These are phyloP conservation scores for Holcopasites calliopsidis DNA, from an alignment of 1,140 invertebrate species.

Conservation along the genomic window DNA sequence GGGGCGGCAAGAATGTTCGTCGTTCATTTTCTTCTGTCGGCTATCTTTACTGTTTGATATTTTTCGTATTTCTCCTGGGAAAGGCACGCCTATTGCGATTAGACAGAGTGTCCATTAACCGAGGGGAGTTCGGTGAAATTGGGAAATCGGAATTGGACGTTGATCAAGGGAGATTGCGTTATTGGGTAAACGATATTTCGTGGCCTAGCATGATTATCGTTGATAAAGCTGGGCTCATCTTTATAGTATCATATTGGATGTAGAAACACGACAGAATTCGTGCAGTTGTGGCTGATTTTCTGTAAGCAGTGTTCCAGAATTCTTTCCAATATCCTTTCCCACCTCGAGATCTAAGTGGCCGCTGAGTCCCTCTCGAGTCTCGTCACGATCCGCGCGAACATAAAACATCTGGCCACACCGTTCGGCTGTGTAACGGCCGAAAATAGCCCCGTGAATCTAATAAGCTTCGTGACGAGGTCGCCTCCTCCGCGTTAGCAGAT, in stretches of 20 bases:
- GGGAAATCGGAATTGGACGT: background rate
- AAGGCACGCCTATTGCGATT: background rate
- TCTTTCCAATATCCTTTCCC: too few relatives aligned
- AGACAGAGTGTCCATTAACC: background rate
- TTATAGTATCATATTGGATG: too few relatives aligned
- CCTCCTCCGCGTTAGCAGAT: too few relatives aligned
- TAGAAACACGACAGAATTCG: too few relatives aligned
- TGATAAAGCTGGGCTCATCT: too few relatives aligned
- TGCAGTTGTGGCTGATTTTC: too few relatives aligned
- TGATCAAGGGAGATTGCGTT: too few relatives aligned
- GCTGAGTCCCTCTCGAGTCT: background rate
- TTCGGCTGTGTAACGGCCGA: conserved; percentile 19
- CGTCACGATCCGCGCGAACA: conserved; percentile 24
- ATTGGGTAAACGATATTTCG: too few relatives aligned
- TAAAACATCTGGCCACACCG: conserved; percentile 33
- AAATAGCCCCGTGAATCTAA: conserved; percentile 40
- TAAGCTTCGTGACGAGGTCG: background rate
- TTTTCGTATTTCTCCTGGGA: conserved; percentile 23
- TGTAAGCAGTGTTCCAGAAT: too few relatives aligned
- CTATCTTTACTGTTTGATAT: background rate
- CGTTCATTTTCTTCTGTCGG: background rate
- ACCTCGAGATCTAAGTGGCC: background rate
- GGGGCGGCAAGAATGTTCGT: background rate
- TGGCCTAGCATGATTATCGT: too few relatives aligned
- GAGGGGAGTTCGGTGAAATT: background rate